Evolutionary conservation across 2,888 invertebrate genomes (phyloP).

Genomic region (Caenorhabditis doughertyi): DNA sequence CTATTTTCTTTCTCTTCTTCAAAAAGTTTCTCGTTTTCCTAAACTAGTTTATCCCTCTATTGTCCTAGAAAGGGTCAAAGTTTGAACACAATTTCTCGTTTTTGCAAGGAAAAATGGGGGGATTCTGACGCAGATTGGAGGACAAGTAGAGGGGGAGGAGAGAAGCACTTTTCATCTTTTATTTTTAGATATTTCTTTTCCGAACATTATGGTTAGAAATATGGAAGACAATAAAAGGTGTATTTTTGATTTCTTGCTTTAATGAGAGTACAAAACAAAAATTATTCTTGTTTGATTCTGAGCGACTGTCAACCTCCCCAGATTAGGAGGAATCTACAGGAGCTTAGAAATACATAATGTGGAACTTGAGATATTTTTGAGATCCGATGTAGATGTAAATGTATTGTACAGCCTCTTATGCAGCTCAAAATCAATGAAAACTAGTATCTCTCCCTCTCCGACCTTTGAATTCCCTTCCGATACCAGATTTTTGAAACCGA

Average conservation of each 20-base stretch:
- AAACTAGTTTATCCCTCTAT: constrained; percentile 24
- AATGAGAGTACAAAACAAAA: too few species aligned
- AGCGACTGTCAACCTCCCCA: too few species aligned
- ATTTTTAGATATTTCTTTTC: constrained; percentile 4
- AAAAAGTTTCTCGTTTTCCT: neutral
- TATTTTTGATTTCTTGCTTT: too few species aligned
- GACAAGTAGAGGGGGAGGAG: neutral
- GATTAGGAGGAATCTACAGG: too few species aligned
- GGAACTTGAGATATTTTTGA: too few species aligned
- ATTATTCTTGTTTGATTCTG: too few species aligned
- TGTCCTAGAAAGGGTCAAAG: constrained; percentile 16
- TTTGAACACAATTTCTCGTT: constrained; percentile 2
- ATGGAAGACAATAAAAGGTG: too few species aligned
- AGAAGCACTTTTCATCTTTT: constrained; percentile 10
- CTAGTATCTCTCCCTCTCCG: neutral
- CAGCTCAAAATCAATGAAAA: neutral
- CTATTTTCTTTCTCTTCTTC: neutral
- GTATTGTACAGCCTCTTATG: too few species aligned
- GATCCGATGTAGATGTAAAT: too few species aligned
- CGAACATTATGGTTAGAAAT: too few species aligned
- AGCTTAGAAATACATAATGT: too few species aligned
- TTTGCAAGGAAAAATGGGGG: constrained; percentile 8
- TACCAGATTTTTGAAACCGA: neutral
- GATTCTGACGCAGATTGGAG: constrained; percentile 25
- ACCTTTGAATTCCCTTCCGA: neutral